Evolutionary conservation across 2,888 invertebrate genomes (phyloP), one percentile per base, ranked within the genome.

Genomic region (Cetonia aurata): DNA sequence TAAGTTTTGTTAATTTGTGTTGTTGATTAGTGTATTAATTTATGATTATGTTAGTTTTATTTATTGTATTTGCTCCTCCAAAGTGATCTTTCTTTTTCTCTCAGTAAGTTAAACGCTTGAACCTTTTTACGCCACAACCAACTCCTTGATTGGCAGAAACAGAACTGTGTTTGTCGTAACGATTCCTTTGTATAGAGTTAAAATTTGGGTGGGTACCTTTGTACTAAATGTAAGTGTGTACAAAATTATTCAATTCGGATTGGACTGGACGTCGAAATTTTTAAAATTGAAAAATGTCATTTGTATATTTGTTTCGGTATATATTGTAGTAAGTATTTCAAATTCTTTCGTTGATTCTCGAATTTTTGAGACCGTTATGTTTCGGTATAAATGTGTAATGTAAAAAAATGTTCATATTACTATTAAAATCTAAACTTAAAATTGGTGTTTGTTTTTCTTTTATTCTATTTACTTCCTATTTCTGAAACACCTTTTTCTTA

Each of bases 321-420:
- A 10, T 62, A 3, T 15, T 19, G 9, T 13, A 50, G 8, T 50
- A 17, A n/a, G n/a, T n/a, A n/a, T 48, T 65, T 48, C 13, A 50
- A 37, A 37, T 4, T 37, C 6, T 37, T 37, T 50, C 17, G 50
- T 37, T 50, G 50, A 65, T 48, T 50, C 46, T 52, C 50, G 50
- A 65, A 65, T 65, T 33, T 37, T 50, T 33, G 50, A 65, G 48
- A 50, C 42, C 55, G 67, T 42, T 55, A 31, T 55, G 42, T 56
- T 67, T 67, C 79, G 80, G 80, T 81, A 80, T 80, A 79, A 80
- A 79, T 80, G 78, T 82, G 82, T 81, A 37, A 83, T 83, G 83
- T 83, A 83, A 83, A 83, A 83, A 83, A 83, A 83, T 83, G 83
- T 83, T 83, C 81, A 83, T 83, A 82, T 80, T 80, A 81, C 77